These are phyloP conservation scores for Syngnathus scovelli DNA, from an alignment of 2,113 vertebrate species.

Conservation along the genomic window DNA sequence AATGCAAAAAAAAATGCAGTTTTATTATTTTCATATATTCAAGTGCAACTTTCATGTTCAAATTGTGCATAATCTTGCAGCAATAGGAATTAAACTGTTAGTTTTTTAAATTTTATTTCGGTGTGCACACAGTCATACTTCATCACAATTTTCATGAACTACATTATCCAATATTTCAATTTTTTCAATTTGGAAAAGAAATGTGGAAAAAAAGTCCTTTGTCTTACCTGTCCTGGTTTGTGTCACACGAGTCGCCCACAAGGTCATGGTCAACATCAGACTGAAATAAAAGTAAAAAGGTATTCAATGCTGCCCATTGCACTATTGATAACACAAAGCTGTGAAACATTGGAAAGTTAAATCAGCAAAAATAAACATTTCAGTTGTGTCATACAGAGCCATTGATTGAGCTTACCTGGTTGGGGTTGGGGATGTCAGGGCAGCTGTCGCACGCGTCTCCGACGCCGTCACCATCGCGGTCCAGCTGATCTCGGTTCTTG, in stretches of 20 bases:
- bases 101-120: too few relatives aligned
- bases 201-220: not conserved
- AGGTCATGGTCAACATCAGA: constrained; percentile 93
- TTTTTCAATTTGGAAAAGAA: too few relatives aligned
- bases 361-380: not conserved
- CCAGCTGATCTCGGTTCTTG: constrained; percentile 82
- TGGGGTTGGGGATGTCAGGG: constrained; percentile 90
- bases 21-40: not conserved
- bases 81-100: not conserved
- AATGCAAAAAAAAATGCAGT: not conserved
- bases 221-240: constrained; percentile 94
- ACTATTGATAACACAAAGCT: not conserved
- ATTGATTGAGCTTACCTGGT: constrained; percentile 74
- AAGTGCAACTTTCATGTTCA: not conserved
- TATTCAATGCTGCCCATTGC: not conserved
- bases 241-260: constrained; percentile 96
- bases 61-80: too few relatives aligned
- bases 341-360: not conserved
- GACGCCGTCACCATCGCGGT: constrained; percentile 87
- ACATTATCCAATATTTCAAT: too few relatives aligned
- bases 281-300: constrained; percentile 68
- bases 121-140: too few relatives aligned
- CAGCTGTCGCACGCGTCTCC: constrained; percentile 96
- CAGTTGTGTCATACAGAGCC: not conserved
- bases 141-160: too few relatives aligned